These are phyloP conservation scores for Malthinus seriepunctatus DNA, from an alignment of 2,888 invertebrate species.

Conservation along the genomic window DNA sequence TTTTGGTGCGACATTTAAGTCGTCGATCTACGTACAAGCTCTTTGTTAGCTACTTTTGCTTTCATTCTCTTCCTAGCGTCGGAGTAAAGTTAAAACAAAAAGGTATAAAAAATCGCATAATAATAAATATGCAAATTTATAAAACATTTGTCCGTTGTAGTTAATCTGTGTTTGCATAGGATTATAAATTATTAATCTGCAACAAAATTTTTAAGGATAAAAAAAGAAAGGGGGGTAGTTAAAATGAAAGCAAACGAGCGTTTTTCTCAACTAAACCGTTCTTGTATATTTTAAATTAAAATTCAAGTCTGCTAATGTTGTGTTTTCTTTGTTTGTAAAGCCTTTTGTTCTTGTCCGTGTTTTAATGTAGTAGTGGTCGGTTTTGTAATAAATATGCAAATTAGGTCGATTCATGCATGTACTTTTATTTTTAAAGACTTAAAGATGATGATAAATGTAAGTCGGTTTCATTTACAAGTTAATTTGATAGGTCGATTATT, in stretches of 20 bases:
- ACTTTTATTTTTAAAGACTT: slow-evolving; percentile 16
- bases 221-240: slow-evolving; percentile 5
- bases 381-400: slow-evolving; percentile 50
- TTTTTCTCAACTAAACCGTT: slow-evolving; percentile 16
- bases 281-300: slow-evolving; percentile 45
- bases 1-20: no score
- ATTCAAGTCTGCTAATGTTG: slow-evolving; percentile 50
- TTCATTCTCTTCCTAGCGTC: no score
- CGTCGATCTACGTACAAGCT: background rate
- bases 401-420: slow-evolving; percentile 32
- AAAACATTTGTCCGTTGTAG: slow-evolving; percentile 1
- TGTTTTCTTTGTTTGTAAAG: slow-evolving; percentile 46
- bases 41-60: background rate
- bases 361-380: slow-evolving; percentile 41
- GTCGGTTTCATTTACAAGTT: slow-evolving; percentile 21
- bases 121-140: slow-evolving; percentile 1
- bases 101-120: no score
- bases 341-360: slow-evolving; percentile 47
- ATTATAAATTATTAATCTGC: slow-evolving; percentile 4
- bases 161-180: slow-evolving; percentile 5
- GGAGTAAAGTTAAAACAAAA: no score
- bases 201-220: background rate
- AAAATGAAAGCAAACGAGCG: slow-evolving; percentile 7
- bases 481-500: slow-evolving; percentile 12
- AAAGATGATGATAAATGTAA: slow-evolving; percentile 21